Evolutionary conservation across 2,888 invertebrate genomes (phyloP).

Genomic region (Drosophila conformis): DNA sequence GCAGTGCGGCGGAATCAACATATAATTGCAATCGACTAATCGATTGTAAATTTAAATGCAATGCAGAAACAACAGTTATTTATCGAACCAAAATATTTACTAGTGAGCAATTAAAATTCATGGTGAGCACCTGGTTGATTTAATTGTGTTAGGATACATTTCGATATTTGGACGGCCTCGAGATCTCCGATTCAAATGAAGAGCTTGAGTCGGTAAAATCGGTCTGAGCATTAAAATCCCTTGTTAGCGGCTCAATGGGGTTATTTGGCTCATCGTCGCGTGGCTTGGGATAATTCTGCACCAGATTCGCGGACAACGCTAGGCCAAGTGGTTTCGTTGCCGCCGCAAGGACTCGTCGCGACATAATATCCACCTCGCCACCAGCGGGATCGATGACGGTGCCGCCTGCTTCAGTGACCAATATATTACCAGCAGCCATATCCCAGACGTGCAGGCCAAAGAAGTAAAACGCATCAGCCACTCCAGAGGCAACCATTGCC

Average conservation of each 20-base stretch:
- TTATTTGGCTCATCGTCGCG: constrained; percentile 86
- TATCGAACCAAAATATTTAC: constrained; percentile 8
- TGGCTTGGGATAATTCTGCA: constrained; percentile 90
- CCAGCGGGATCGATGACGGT: constrained; percentile 94
- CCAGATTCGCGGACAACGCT: constrained; percentile 87
- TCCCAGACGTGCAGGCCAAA: constrained; percentile 98
- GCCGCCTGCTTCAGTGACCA: constrained; percentile 97
- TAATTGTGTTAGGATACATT: neutral
- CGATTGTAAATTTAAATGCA: neutral
- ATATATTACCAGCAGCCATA: constrained; percentile 92
- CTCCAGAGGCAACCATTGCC: constrained; percentile 96
- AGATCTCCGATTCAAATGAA: constrained; percentile 25
- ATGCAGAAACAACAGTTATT: neutral
- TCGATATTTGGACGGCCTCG: neutral
- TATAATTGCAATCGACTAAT: constrained; percentile 1
- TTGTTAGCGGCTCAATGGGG: neutral
- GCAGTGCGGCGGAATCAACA: constrained; percentile 8
- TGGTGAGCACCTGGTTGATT: constrained; percentile 18
- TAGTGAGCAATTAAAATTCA: constrained; percentile 24
- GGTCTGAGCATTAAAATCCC: constrained; percentile 52
- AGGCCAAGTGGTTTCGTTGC: constrained; percentile 90
- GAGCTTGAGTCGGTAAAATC: constrained; percentile 55
- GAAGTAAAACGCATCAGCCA: constrained; percentile 94
- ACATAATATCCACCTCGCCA: constrained; percentile 91
- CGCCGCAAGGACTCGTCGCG: constrained; percentile 92